Base-by-base conservation (phyloP, 2,113 vertebrate genomes). In the Antennarius striatus region DNA sequence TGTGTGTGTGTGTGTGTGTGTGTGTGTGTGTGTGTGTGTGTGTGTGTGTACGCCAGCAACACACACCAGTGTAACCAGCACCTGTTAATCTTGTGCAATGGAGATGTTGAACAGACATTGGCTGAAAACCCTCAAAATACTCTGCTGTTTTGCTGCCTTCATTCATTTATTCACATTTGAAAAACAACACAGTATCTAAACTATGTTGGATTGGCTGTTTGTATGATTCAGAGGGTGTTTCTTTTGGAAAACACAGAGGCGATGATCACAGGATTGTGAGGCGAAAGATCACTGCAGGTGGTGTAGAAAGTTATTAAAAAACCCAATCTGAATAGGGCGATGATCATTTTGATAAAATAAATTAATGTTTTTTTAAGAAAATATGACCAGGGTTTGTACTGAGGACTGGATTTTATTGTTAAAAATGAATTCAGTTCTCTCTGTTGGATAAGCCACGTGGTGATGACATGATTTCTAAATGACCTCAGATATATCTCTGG, bases 71-170 rank as follows among this genome's bases (percentile, higher is more conserved):
- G 0, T 11, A 32, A 29, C 45, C 58, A 67, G 48, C 69, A 71
- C 71, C 75, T 82, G 80, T 57, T 68, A 28, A 49, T 67, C 51
- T 48, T 45, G 39, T 51, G 52, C 11, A 51, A 62, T 15, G 49
- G 49, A 65, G 63, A 66, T 60, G 32, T 60, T 61, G 47, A 65
- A 57, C 45, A 68, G 62, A 71, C 55, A 73, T 12, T 30, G 48
- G 28, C n/a, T 80, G 48, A 60, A 61, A 72, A 43, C 28, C 3
- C 1, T 13, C 16, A 56, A 70, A 75, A 30, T 17, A 30, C 17
- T 68, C 42, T 39, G 10, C 32, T 8, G 28, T 40, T 43, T 39
- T 45, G 28, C 30, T 63, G 6, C 64, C 30, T 63, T 70, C 29
- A 32, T 58, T 45, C 42, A 46, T 58, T 29, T 61, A 10, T 54